Base-by-base conservation (phyloP, 1,140 invertebrate genomes). In the Whitmania pigra region DNA sequence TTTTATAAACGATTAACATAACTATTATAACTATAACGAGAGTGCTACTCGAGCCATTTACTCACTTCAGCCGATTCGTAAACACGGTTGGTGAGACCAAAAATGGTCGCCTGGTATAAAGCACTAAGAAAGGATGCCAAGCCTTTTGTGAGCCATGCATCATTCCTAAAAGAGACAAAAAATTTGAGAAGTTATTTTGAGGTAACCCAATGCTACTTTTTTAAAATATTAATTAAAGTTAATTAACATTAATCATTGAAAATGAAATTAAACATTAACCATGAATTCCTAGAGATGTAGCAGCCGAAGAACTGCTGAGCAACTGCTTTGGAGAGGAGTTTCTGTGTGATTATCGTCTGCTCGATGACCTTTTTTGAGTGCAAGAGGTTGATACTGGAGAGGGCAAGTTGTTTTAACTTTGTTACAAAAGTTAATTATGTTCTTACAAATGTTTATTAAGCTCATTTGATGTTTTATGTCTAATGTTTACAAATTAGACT, bases 271-370 rank as follows among this genome's bases (percentile, higher is more conserved):
- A 36, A 36, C 31, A 67, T 74, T 73, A 78, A 79, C 90, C 93
- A 96, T 80, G 92, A 91, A 80, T 94, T 89, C 86, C 94, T 93
- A 0, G 92, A 91, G 55, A 99, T 96, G 79, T 97, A 99, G 80
- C 92, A 96, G 0, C 94, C 94, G 80, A 99, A 99, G 84, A 98
- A 99, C 83, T 99, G 97, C 79, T 95, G 90, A 0, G 94, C 94
- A n/a, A 98, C 88, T 0, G 93, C 93, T 77, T 90, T 87, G 0
- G 94, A 92, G 88, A 97, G 91, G 1, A 89, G 87, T 76, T 88
- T 91, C 71, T 95, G 85, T 2, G 92, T 93, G 0, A 87, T 84
- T 77, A 94, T 94, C 0, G 92, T 92, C 83, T 97, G 94, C 80
- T 98, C 94, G 73, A 99, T 94, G 63, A 99, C 94, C 60, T 78